Evolutionary conservation across 1,140 invertebrate genomes (phyloP).

Genomic region (Drosophila orosa): DNA sequence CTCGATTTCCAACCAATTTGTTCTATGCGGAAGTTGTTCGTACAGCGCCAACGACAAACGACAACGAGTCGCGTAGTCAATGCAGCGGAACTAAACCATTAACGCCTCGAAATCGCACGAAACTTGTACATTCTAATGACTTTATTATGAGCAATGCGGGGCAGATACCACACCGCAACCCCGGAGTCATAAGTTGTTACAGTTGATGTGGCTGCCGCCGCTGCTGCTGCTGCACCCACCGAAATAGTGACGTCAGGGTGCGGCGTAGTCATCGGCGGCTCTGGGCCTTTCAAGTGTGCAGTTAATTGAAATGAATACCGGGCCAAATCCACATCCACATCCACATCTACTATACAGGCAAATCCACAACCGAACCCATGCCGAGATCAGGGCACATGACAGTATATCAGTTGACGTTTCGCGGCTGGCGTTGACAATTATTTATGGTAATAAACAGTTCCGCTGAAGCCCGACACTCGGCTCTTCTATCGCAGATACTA

Average conservation of each 20-base stretch:
- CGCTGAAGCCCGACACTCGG: slow-evolving; percentile 47
- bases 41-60: slow-evolving; percentile 7
- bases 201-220: slow-evolving; percentile 43
- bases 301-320: slow-evolving; percentile 76
- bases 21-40: slow-evolving; percentile 65
- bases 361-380: slow-evolving; percentile 22
- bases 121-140: slow-evolving; percentile 77
- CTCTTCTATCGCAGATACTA: slow-evolving; percentile 43
- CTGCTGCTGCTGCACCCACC: slow-evolving; percentile 61
- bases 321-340: slow-evolving; percentile 23
- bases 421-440: slow-evolving; percentile 75
- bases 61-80: slow-evolving; percentile 53
- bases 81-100: slow-evolving; percentile 79
- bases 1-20: slow-evolving; percentile 42
- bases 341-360: slow-evolving; percentile 17
- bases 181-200: slow-evolving; percentile 37
- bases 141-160: slow-evolving; percentile 80
- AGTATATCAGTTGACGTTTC: slow-evolving; percentile 78
- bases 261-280: slow-evolving; percentile 67
- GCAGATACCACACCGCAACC: slow-evolving; percentile 41
- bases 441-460: slow-evolving; percentile 82
- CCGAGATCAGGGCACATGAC: slow-evolving; percentile 60
- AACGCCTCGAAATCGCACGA: slow-evolving; percentile 62
- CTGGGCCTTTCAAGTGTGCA: slow-evolving; percentile 74
- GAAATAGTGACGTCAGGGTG: slow-evolving; percentile 76